These are phyloP conservation scores for Drosophila rellima DNA, from an alignment of 2,888 invertebrate species.

Conservation along the genomic window DNA sequence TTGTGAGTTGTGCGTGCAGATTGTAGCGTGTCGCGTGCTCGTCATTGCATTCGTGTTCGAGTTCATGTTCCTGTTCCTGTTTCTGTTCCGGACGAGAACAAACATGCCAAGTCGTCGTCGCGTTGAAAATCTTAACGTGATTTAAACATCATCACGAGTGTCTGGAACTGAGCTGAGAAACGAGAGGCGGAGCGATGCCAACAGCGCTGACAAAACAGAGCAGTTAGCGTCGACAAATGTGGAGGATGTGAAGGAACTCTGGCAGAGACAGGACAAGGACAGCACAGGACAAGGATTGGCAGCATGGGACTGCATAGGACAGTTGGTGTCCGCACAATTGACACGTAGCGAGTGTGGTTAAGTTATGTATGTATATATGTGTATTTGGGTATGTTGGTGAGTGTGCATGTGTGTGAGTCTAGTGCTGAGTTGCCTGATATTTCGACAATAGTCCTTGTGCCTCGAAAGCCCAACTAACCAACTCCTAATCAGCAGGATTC, in stretches of 20 bases:
- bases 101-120: conserved; percentile 68
- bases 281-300: not conserved
- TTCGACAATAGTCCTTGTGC: conserved; percentile 59
- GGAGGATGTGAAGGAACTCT: conserved; percentile 21
- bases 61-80: conserved; percentile 7
- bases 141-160: conserved; percentile 63
- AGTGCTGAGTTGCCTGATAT: conserved; percentile 44
- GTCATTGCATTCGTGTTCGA: conserved; percentile 2
- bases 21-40: conserved; percentile 27
- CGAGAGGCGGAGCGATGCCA: conserved; percentile 13
- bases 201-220: conserved; percentile 21
- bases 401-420: conserved; percentile 16
- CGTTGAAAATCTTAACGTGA: conserved; percentile 73
- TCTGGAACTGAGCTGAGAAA: conserved; percentile 30
- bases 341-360: conserved; percentile 56
- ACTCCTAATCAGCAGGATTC: conserved; percentile 53
- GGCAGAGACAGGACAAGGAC: conserved; percentile 21
- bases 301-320: conserved; percentile 18
- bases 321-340: conserved; percentile 65
- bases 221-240: conserved; percentile 31
- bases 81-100: conserved; percentile 18
- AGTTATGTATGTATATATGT: conserved; percentile 13
- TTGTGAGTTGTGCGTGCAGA: conserved; percentile 33
- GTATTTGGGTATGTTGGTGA: conserved; percentile 6
- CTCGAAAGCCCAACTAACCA: conserved; percentile 50